Evolutionary conservation across 2,113 vertebrate genomes (phyloP), one percentile per base, ranked within the genome.

Genomic region (Syngnathus scovelli): DNA sequence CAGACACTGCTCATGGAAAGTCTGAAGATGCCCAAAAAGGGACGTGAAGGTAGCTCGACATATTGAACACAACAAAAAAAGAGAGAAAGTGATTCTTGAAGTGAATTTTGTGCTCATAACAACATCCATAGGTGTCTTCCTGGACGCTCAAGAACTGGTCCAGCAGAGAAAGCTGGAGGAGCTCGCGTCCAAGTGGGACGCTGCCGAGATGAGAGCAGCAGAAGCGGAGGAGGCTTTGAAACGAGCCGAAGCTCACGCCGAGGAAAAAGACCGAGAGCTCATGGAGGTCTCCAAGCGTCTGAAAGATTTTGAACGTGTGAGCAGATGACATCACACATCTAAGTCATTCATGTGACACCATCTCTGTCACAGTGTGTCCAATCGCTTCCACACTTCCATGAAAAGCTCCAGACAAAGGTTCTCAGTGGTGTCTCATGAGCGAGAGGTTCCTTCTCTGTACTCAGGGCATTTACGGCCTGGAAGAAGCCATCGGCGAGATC

Each of bases 391-490:
- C n/a, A 10, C 8, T 64, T 10, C 38, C 11, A 2, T 39, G 7
- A 6, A 52, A 44, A 76, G 74, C 63, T 62, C 27, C 44, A 41
- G n/a, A 43, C 54, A 58, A 48, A 60, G 23, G 59, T 12, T 68
- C 72, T 39, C 41, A 63, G 51, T 75, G 10, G 10, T 38, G 49
- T 33, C 15, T 36, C 55, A 62, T 8, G 61, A 41, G 11, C 1
- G 59, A 38, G 41, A 33, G 18, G 37, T 19, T 66, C 39, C 77
- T 38, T 72, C 51, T 69, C 19, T 73, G 27, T 69, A 8, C 74
- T 16, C 80, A 99, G 96, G 97, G 96, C 52, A 83, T 90, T 54
- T 97, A 96, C 71, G 97, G 96, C 56, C 86, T 99, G 81, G 94
- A 95, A 90, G 92, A 93, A 64, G 97, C 96, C 71, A 87, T 98